Percentiles rank a stretch among this genome's conserved stretches.
Evolutionary conservation across 1,140 invertebrate genomes (phyloP).

Genomic region (Venturia canescens): DNA sequence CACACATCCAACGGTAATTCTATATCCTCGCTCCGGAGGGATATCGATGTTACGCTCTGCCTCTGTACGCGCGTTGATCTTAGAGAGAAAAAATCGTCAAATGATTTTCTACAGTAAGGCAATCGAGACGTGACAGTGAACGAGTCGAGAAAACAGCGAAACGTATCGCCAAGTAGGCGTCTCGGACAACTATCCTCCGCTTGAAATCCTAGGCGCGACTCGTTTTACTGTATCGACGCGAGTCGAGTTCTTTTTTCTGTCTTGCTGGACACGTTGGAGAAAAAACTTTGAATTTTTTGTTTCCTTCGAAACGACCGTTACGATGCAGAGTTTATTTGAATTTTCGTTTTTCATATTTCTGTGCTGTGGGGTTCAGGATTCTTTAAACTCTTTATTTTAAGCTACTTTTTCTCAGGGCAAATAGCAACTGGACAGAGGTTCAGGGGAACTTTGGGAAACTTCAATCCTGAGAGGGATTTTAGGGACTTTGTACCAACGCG

Average conservation of each 20-base stretch:
- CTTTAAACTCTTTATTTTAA: too few species aligned
- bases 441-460: too few species aligned
- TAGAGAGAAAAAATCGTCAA: constrained; percentile 2
- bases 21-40: constrained; percentile 15
- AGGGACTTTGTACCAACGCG: too few species aligned
- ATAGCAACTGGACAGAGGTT: too few species aligned
- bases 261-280: too few species aligned
- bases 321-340: too few species aligned
- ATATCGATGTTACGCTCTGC: constrained; percentile 34
- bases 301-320: too few species aligned
- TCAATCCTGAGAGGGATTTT: too few species aligned
- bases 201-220: constrained; percentile 58
- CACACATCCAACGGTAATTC: constrained; percentile 41
- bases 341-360: too few species aligned
- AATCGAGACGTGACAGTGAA: constrained; percentile 41
- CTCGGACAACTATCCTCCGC: constrained; percentile 36
- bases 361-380: too few species aligned
- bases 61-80: constrained; percentile 1
- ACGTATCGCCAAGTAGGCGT: constrained; percentile 18
- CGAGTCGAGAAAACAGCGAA: constrained; percentile 30
- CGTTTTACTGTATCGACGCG: constrained; percentile 29
- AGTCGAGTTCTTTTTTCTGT: background rate
- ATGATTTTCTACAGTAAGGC: background rate
- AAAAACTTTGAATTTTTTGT: background rate
- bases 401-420: too few species aligned